These are phyloP conservation scores for Danaus chrysippus DNA, from an alignment of 2,888 invertebrate genomes.

Conservation along the genomic window DNA sequence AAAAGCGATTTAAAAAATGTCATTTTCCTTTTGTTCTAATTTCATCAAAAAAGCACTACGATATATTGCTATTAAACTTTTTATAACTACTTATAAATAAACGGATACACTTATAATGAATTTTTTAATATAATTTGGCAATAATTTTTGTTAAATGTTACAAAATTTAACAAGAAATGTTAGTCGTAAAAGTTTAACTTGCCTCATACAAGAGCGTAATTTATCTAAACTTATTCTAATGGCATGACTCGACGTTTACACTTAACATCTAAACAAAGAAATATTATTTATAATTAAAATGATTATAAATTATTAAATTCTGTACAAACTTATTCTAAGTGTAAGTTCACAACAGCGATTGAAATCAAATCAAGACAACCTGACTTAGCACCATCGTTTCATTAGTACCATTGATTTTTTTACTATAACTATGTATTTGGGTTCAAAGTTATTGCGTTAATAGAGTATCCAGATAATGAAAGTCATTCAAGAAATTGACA, in stretches of 20 bases:
- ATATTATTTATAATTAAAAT: slow-evolving; percentile 48
- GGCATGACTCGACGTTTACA: slow-evolving; percentile 73
- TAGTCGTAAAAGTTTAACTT: not conserved
- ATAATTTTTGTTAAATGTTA: not conserved
- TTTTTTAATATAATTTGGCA: slow-evolving; percentile 5
- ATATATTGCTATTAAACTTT: too few relatives aligned
- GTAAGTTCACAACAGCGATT: slow-evolving; percentile 61
- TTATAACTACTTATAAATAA: slow-evolving; percentile 3
- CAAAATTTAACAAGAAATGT: not conserved
- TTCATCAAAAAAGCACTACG: not conserved
- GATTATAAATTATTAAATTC: slow-evolving; percentile 43
- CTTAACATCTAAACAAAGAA: slow-evolving; percentile 20
- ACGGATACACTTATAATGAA: not conserved
- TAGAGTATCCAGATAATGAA: too few relatives aligned
- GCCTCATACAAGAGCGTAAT: slow-evolving; percentile 19
- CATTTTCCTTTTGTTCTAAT: not conserved
- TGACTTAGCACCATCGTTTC: slow-evolving; percentile 70
- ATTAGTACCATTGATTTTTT: slow-evolving; percentile 35
- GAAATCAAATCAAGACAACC: slow-evolving; percentile 68
- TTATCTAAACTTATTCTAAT: slow-evolving; percentile 62
- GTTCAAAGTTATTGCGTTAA: not conserved
- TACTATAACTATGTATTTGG: slow-evolving; percentile 8
- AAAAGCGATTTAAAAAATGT: too few relatives aligned
- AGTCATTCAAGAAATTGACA: too few relatives aligned
- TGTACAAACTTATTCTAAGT: slow-evolving; percentile 62